Evolutionary conservation across 2,888 invertebrate genomes (phyloP), one percentile per base, ranked within the genome.

Genomic region (Copidosoma aretas): DNA sequence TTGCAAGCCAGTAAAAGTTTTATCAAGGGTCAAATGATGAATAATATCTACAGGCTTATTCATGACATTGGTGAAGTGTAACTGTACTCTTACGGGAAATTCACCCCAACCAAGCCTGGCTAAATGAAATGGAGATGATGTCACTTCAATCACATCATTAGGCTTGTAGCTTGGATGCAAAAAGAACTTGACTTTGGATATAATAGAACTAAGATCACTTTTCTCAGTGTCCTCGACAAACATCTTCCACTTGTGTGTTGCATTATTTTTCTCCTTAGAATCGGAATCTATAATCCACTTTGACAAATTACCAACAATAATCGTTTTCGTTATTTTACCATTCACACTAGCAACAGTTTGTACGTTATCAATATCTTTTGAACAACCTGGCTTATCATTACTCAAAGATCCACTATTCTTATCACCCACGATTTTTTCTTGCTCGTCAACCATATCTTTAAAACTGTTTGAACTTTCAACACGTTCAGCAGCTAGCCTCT

Each of bases 41-140:
- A 92, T 88, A 17, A 96, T 85, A 74, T 91, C 90, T 39, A 93
- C 89, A 0, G 94, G 92, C 71, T 93, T 91, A 82, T 95, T 93
- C 19, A 90, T 83, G 10, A 86, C 81, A 66, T 91, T 89, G 51
- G 88, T 85, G 81, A 96, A 96, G 82, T 91, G 91, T 1, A 96
- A 85, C 81, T 93, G 92, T 2, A 95, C 87, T 61, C 91, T 85
- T 8, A 95, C 87, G 0, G 93, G 93, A 85, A 96, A 96, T 85
- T 96, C 95, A 15, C 96, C 96, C 96, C 96, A 96, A 21, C 96
- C 96, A 68, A 93, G 88, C 49, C 94, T 87, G 0, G 92, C 90
- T 67, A 96, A 82, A 84, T 94, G 93, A 86, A 92, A 96, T 0
- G 95, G 96, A 0, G 92, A 87, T 46, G 89, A 92, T 91, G 87